phyloP scores from a whole-genome alignment of 2,888 invertebrate genomes.

The Drosophila longiperda region DNA sequence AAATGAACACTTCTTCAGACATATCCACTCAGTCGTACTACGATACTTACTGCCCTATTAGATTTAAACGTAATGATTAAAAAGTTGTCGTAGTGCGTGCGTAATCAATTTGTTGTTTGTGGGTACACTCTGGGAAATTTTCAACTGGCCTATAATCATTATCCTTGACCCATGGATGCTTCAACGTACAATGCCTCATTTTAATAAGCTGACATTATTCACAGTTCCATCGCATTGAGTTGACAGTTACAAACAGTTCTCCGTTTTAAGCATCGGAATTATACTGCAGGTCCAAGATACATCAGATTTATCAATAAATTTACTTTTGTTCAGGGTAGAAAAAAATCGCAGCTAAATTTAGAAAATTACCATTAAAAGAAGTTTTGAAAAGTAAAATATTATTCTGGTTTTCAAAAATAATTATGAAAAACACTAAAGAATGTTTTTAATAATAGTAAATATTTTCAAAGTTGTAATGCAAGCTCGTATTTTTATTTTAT shows the following conservation, averaged over 20 bases:
- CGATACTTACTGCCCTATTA: conserved; percentile 52
- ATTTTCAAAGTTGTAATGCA: not conserved
- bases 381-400: not conserved
- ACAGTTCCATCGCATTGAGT: conserved; percentile 20
- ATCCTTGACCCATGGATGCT: conserved; percentile 69
- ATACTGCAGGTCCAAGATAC: conserved; percentile 33
- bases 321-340: not conserved
- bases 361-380: not conserved
- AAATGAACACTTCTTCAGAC: conserved; percentile 40
- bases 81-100: conserved; percentile 43
- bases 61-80: conserved; percentile 80
- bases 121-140: conserved; percentile 56
- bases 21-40: conserved; percentile 23
- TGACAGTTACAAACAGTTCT: conserved; percentile 34
- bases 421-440: not conserved
- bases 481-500: not conserved
- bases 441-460: not conserved
- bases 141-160: conserved; percentile 50
- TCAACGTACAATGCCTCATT: conserved; percentile 51
- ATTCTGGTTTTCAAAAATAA: not conserved
- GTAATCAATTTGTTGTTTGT: conserved; percentile 46
- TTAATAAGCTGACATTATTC: conserved; percentile 52
- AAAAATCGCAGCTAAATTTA: not conserved
- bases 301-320: not conserved
- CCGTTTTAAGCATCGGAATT: conserved; percentile 33